Conservation (phyloP, 2,113 vertebrate species). For the Erinaceus europaeus region DNA sequence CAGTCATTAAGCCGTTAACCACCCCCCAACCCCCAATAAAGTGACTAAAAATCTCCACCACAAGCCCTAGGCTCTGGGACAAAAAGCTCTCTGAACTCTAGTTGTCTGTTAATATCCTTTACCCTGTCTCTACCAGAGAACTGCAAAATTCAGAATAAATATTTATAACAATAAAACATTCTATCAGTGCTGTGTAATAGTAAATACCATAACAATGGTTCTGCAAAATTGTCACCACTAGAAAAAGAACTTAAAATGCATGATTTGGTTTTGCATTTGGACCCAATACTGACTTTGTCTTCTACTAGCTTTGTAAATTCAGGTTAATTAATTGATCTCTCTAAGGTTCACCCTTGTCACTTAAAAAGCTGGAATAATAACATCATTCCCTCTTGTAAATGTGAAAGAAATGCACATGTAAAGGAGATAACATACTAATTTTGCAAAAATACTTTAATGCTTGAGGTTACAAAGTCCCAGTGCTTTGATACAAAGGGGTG, state of each 20-base stretch:
- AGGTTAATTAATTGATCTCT: background rate
- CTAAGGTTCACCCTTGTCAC: background rate
- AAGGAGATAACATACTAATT: no score
- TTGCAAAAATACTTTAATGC: no score
- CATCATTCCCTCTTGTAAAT: background rate
- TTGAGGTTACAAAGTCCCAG: no score
- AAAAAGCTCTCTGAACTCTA: background rate
- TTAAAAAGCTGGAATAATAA: background rate
- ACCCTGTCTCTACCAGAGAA: no score
- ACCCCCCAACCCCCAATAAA: no score
- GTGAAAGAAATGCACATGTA: background rate
- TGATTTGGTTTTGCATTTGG: background rate
- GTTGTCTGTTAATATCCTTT: no score
- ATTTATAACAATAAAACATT: background rate
- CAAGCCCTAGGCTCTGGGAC: background rate
- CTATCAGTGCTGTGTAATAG: background rate
- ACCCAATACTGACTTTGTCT: background rate
- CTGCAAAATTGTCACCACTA: background rate
- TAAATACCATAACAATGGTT: background rate
- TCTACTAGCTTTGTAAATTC: background rate
- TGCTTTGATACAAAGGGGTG: no score
- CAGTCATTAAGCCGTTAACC: no score
- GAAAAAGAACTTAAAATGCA: no score
- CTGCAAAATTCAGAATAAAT: background rate
- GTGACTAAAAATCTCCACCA: no score